Evolutionary conservation across 2,113 vertebrate genomes (phyloP).

Genomic region (Ondatra zibethicus): DNA sequence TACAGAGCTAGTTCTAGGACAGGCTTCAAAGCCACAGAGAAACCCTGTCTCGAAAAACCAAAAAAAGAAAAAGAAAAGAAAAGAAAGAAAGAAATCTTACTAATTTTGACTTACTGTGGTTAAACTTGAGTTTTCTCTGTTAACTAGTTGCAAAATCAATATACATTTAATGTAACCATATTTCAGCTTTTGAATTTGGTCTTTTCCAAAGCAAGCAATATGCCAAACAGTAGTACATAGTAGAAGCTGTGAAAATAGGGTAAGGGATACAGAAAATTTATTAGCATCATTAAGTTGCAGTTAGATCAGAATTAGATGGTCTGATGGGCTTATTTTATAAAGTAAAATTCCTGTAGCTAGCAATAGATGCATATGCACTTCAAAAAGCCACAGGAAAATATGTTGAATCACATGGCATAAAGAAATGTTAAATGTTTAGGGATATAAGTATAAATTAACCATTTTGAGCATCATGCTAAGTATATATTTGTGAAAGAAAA

Average conservation of each 20-base stretch:
- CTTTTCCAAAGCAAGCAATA: neutral
- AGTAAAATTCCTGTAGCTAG: neutral
- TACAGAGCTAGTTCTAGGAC: too few relatives aligned
- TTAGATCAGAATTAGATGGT: neutral
- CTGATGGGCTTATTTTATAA: neutral
- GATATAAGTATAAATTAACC: neutral
- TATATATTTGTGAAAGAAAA: neutral
- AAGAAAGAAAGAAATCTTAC: neutral
- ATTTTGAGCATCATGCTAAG: neutral
- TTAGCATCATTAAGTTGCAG: neutral
- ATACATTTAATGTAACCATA: neutral
- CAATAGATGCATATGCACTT: neutral
- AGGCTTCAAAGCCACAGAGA: too few relatives aligned
- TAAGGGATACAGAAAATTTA: neutral
- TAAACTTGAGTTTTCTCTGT: neutral
- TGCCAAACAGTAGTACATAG: neutral
- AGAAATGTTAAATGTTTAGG: neutral
- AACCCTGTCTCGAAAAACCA: too few relatives aligned
- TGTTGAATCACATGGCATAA: neutral
- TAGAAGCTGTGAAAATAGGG: neutral
- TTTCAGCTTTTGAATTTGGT: neutral
- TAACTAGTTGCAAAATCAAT: neutral
- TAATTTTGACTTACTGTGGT: neutral
- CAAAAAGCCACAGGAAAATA: neutral
- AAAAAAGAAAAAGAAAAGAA: too few relatives aligned